Conservation (phyloP, 2,888 invertebrate species). For the Alentia gelatinosa region DNA sequence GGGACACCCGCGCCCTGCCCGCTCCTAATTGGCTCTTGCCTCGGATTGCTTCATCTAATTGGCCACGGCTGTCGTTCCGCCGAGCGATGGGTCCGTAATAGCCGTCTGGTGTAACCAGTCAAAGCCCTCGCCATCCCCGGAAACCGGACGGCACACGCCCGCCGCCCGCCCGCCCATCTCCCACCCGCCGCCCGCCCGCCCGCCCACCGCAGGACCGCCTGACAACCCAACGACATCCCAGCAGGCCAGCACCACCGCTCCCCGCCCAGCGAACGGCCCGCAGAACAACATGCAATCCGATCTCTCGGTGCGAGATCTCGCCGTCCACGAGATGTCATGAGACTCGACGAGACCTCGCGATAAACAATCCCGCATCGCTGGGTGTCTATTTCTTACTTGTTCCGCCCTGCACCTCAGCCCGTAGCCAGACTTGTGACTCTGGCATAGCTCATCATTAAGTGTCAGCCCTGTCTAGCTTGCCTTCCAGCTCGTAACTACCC, state of each 20-base stretch:
- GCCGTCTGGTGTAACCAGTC: slow-evolving; percentile 33
- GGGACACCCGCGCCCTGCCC: background rate
- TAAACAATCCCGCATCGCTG: no score
- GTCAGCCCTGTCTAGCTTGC: no score
- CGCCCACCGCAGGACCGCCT: background rate
- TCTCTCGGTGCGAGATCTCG: background rate
- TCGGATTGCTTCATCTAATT: slow-evolving; percentile 47
- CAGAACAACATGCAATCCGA: background rate
- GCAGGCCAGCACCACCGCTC: background rate
- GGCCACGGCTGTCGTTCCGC: background rate
- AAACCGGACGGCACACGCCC: background rate
- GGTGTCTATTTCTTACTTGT: no score
- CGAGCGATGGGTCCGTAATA: slow-evolving; percentile 30
- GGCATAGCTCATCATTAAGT: no score
- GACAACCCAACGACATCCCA: background rate
- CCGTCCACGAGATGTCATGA: background rate
- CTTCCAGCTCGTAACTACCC: no score
- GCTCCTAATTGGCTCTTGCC: slow-evolving; percentile 44
- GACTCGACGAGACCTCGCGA: no score
- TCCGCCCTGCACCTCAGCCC: no score
- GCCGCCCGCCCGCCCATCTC: background rate
- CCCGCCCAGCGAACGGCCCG: background rate
- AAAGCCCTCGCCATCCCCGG: background rate
- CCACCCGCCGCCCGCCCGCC: background rate
- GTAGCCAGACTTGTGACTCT: no score